A percentile compares a stretch with the other conserved stretches of the same genome.
These are phyloP conservation scores for Montipora cactus DNA, from an alignment of 64 coral and sea anemone species.

Conservation along the genomic window DNA sequence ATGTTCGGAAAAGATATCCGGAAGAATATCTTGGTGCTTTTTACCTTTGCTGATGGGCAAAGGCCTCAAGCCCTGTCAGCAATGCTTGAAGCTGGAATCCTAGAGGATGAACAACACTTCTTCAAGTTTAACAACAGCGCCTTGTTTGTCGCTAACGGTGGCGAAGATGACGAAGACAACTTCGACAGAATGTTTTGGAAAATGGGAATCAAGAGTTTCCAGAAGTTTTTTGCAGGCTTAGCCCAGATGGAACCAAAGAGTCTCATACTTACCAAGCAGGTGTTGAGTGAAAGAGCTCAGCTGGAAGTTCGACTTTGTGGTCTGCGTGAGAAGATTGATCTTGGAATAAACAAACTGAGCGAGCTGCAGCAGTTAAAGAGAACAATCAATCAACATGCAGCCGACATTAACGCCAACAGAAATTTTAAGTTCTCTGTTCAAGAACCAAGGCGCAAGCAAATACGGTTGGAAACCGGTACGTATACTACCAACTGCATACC, in stretches of 20 bases:
- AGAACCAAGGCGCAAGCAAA: not conserved
- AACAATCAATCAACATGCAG: constrained; percentile 47
- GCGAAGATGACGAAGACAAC: constrained; percentile 39
- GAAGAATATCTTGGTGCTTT: constrained; percentile 58
- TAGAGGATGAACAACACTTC: not conserved
- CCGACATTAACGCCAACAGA: constrained; percentile 51
- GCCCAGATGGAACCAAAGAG: constrained; percentile 21
- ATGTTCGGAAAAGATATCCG: constrained; percentile 77
- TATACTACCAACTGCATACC: constrained; percentile 59
- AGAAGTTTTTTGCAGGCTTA: constrained; percentile 39
- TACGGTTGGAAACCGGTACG: not conserved
- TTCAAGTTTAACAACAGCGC: constrained; percentile 68
- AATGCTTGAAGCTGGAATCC: constrained; percentile 23
- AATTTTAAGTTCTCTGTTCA: constrained; percentile 54
- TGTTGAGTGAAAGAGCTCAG: constrained; percentile 63
- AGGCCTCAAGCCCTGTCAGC: constrained; percentile 53
- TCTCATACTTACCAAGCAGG: constrained; percentile 56
- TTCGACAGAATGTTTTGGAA: constrained; percentile 60
- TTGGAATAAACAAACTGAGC: constrained; percentile 46
- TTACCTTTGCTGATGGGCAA: constrained; percentile 66
- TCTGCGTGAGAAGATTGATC: constrained; percentile 20
- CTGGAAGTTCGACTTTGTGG: constrained; percentile 47
- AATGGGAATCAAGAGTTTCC: constrained; percentile 56
- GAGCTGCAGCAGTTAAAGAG: constrained; percentile 32
- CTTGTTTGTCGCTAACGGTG: constrained; percentile 49